Conservation (phyloP, 2,888 invertebrate species). For the Clunio marinus region DNA sequence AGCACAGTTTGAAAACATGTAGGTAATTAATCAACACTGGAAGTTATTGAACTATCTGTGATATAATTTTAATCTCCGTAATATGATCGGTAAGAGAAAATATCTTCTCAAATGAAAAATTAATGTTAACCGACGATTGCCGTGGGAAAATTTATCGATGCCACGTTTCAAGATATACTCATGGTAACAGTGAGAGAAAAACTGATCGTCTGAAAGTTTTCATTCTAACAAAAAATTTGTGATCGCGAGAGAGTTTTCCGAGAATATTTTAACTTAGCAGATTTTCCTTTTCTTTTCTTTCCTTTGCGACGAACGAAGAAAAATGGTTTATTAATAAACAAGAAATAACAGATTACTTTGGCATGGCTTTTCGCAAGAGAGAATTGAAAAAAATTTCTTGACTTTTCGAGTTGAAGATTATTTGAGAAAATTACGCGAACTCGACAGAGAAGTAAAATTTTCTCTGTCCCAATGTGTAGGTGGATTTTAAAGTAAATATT, state of each 20-base stretch:
- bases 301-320: background rate
- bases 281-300: background rate
- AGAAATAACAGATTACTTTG: background rate
- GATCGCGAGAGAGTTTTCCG: slow-evolving; percentile 17
- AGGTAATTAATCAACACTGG: too few species aligned
- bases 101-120: background rate
- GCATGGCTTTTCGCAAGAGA: background rate
- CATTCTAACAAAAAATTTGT: background rate
- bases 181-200: background rate
- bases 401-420: background rate
- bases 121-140: slow-evolving; percentile 5
- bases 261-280: background rate
- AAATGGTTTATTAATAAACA: slow-evolving; percentile 21
- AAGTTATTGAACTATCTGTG: too few species aligned
- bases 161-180: background rate
- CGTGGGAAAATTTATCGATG: background rate
- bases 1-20: too few species aligned
- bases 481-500: background rate
- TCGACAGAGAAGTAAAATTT: background rate
- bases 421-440: background rate
- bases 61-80: background rate
- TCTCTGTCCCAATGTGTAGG: too few species aligned
- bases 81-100: background rate
- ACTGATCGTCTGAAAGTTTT: background rate
- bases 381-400: background rate